These are phyloP conservation scores for Pongo pygmaeus DNA, from an alignment of 2,113 vertebrate species.

Conservation along the genomic window DNA sequence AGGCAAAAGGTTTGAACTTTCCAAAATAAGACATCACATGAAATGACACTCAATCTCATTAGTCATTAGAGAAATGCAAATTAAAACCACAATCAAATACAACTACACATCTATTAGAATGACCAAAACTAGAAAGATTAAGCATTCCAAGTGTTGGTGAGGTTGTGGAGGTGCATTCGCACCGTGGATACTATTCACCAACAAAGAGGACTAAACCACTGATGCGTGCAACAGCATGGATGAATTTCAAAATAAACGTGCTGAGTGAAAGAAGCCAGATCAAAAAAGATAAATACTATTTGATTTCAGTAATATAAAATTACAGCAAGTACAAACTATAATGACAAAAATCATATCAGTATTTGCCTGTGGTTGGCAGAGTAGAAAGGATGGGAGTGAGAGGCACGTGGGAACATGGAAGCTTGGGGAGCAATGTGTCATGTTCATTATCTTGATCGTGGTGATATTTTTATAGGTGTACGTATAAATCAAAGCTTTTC, in stretches of 20 bases:
- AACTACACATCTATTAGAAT: not conserved
- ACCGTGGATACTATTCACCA: not conserved
- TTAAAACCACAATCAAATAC: not conserved
- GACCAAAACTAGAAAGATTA: not conserved
- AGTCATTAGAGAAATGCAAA: not conserved
- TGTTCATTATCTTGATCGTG: not conserved
- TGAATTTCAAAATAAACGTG: not conserved
- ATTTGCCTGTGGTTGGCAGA: not conserved
- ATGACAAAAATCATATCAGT: not conserved
- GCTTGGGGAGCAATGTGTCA: not conserved
- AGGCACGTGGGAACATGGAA: not conserved
- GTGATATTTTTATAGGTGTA: not conserved
- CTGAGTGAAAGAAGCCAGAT: not conserved
- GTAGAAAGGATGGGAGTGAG: fast-evolving
- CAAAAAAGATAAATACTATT: not conserved
- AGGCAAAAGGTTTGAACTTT: not conserved
- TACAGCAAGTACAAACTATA: not conserved
- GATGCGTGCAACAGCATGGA: not conserved
- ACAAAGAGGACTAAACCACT: not conserved
- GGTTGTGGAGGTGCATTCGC: not conserved
- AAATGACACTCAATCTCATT: not conserved
- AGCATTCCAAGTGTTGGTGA: not conserved
- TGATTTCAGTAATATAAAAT: not conserved
- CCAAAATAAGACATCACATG: not conserved
- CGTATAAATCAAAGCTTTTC: not conserved